Base-by-base conservation (phyloP, 2,797 vertebrate genomes). In the Gymnopithys bicolor region DNA sequence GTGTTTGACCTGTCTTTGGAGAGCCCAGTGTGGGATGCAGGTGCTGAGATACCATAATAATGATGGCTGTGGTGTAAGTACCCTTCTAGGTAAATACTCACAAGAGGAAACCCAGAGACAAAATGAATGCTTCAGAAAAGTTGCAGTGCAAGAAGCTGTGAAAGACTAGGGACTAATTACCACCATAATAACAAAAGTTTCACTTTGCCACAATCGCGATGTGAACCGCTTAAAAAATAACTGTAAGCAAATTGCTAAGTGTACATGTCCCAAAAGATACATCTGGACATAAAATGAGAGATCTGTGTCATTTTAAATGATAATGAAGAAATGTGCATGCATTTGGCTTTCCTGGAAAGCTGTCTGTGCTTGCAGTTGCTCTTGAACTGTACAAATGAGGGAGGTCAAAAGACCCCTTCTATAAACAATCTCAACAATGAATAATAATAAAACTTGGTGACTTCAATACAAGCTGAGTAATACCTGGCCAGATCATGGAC, bases 121-220 rank as follows among this genome's bases (percentile, higher is more conserved):
- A 90, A 92, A 88, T 63, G 25, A 62, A 69, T 60, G 32, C 75
- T 88, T 96, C 76, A 86, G 43, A 94, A 90, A 88, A 66, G 32
- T 21, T 51, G 21, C 48, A 76, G 22, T 84, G 30, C 48, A 67
- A 91, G 92, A 89, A 81, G 24, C 79, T 78, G 62, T 79, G 79
- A 88, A 91, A 82, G 55, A 91, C 41, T 45, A 53, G 25, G 22
- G 15, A 77, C 73, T 93, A 92, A 92, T 91, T 86, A 73, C 25
- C 15, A 60, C 3, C 9, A 3, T 19, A 28, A 78, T 60, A 81
- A 22, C 23, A 62, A 81, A 41, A 28, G 19, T 84, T 94, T 77
- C 53, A 68, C 9, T 3, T 74, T 80, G 28, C 37, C 27, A 43
- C 45, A 56, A 9, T 43, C 27, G 28, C 52, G n/a, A 83, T 39